phyloP scores from a whole-genome alignment of 2,797 vertebrate species.

The Rhinatrema bivittatum region DNA sequence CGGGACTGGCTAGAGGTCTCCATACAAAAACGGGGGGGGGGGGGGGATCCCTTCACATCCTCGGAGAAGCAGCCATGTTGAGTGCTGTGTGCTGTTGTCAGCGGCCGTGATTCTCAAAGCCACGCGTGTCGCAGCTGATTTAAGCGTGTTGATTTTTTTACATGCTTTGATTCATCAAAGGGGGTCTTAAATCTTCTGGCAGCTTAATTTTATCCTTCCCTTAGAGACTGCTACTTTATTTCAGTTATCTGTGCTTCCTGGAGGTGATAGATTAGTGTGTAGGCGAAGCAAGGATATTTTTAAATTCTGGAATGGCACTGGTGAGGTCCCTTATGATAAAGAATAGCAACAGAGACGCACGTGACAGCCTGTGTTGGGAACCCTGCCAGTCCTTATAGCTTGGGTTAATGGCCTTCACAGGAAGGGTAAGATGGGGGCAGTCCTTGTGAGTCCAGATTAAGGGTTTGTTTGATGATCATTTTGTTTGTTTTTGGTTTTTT shows the following conservation, averaged over 20 bases:
- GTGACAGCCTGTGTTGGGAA: neutral
- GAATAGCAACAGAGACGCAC: neutral
- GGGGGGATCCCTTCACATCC: too few relatives aligned
- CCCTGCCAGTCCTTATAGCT: neutral
- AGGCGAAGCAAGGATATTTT: neutral
- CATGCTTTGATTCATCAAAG: too few relatives aligned
- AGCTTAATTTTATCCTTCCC: too few relatives aligned
- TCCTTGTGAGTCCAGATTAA: neutral
- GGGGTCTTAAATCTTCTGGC: neutral
- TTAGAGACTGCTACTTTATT: neutral
- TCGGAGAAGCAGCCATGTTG: too few relatives aligned
- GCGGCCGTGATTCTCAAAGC: too few relatives aligned
- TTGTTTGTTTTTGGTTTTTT: too few relatives aligned
- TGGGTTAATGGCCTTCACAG: neutral
- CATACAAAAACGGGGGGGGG: too few relatives aligned
- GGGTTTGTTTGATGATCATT: neutral
- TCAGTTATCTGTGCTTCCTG: neutral
- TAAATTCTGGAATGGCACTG: neutral
- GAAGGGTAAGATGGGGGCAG: neutral
- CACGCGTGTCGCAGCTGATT: too few relatives aligned
- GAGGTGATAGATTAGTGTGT: neutral
- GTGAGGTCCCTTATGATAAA: neutral
- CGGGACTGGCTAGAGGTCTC: too few relatives aligned
- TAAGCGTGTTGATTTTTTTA: too few relatives aligned
- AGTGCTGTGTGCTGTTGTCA: too few relatives aligned